A percentile compares a stretch with the other conserved stretches of the same genome.
phyloP scores from a whole-genome alignment of 2,113 vertebrate species.

The Bucco capensis region DNA sequence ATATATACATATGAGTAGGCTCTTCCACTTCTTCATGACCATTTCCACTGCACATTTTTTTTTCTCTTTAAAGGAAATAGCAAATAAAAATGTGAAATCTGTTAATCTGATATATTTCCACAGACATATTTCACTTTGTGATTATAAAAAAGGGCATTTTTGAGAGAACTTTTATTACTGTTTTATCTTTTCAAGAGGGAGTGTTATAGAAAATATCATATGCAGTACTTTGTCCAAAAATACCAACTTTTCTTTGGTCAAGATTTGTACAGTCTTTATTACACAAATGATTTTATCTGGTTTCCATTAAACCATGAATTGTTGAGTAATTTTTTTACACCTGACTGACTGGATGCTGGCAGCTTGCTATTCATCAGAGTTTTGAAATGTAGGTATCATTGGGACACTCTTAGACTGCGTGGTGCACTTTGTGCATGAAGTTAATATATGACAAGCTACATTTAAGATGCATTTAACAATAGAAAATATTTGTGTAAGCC shows the following conservation, averaged over 20 bases:
- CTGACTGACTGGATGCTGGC: conserved; percentile 29
- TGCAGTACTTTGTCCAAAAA: conserved; percentile 1
- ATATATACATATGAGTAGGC: neutral
- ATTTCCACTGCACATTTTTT: neutral
- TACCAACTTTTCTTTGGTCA: neutral
- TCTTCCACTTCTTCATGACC: neutral
- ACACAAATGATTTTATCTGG: conserved; percentile 49
- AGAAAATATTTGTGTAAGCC: conserved; percentile 74
- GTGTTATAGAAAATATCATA: conserved; percentile 29
- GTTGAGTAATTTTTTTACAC: conserved; percentile 59
- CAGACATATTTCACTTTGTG: neutral
- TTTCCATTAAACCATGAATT: conserved; percentile 62
- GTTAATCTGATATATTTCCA: neutral
- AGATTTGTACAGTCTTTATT: conserved; percentile 20
- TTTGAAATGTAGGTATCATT: conserved; percentile 48
- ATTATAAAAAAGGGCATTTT: neutral
- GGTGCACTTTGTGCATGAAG: conserved; percentile 27
- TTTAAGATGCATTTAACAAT: conserved; percentile 76
- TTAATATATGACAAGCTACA: conserved; percentile 62
- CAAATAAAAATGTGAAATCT: neutral
- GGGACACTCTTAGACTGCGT: neutral
- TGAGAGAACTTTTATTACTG: neutral
- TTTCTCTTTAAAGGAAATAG: neutral
- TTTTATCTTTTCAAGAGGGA: conserved; percentile 23
- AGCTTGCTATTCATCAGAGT: conserved; percentile 8